Evolutionary conservation across 1,140 invertebrate genomes (phyloP).

Genomic region (Lepidurus apus): DNA sequence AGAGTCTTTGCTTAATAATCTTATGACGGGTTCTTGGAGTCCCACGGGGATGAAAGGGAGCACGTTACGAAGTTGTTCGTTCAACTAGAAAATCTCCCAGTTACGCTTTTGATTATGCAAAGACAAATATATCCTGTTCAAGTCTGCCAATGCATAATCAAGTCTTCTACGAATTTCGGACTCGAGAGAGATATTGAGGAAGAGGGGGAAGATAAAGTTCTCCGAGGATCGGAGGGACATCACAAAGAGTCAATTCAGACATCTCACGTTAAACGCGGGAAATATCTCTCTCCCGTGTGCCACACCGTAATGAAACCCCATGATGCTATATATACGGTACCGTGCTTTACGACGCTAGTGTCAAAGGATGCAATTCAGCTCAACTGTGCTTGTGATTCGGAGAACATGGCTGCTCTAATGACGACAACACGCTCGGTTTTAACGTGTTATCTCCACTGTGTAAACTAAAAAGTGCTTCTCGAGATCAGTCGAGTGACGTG

Average conservation of each 20-base stretch:
- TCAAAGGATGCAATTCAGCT: too few relatives aligned
- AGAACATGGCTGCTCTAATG: too few relatives aligned
- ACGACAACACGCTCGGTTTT: too few relatives aligned
- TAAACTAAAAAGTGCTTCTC: too few relatives aligned
- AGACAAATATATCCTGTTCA: neutral
- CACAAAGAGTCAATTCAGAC: too few relatives aligned
- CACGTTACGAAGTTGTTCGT: conserved; percentile 70
- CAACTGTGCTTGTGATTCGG: too few relatives aligned
- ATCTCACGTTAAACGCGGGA: too few relatives aligned
- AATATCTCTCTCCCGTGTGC: too few relatives aligned
- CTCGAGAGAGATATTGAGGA: neutral
- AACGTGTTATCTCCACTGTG: too few relatives aligned
- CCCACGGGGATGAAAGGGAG: conserved; percentile 70
- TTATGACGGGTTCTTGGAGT: conserved; percentile 78
- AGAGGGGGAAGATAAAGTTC: neutral
- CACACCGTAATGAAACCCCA: too few relatives aligned
- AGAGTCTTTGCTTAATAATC: conserved; percentile 72
- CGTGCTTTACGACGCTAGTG: too few relatives aligned
- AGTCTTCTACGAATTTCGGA: neutral
- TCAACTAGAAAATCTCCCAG: conserved; percentile 54
- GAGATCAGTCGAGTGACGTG: neutral
- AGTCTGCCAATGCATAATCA: neutral
- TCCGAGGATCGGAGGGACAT: neutral
- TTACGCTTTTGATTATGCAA: neutral
- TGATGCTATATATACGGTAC: too few relatives aligned